Conservation (phyloP, 2,888 invertebrate species). For the Steinernema scapterisci region DNA sequence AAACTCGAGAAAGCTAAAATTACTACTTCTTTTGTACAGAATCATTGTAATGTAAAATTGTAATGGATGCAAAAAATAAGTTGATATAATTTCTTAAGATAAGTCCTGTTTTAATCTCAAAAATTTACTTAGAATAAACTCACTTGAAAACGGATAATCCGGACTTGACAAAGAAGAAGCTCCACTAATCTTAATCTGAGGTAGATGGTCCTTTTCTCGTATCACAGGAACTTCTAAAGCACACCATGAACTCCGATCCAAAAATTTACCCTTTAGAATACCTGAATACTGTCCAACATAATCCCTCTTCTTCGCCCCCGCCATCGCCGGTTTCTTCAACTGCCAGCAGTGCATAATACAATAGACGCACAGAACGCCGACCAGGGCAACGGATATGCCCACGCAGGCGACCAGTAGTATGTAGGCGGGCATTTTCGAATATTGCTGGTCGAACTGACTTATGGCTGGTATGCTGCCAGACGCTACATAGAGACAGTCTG, state of each 20-base stretch:
- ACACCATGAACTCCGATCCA: not conserved
- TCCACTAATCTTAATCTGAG: slow-evolving; percentile 20
- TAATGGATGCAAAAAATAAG: too few species aligned
- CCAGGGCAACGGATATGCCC: slow-evolving; percentile 11
- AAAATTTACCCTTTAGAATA: not conserved
- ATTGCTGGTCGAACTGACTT: slow-evolving; percentile 9
- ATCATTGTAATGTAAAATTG: too few species aligned
- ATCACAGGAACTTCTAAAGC: slow-evolving; percentile 25
- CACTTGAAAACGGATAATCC: slow-evolving; percentile 19
- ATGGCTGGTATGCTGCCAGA: slow-evolving; percentile 8
- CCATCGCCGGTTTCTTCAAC: slow-evolving; percentile 6
- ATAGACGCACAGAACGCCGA: slow-evolving; percentile 21
- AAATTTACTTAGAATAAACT: not conserved
- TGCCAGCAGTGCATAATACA: slow-evolving; percentile 29
- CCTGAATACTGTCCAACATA: slow-evolving; percentile 15
- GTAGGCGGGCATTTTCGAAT: slow-evolving; percentile 28
- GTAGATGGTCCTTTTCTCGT: slow-evolving; percentile 2
- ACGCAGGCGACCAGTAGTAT: slow-evolving; percentile 19
- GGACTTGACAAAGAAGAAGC: slow-evolving; percentile 13
- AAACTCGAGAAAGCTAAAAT: too few species aligned
- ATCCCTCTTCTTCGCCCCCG: not conserved
- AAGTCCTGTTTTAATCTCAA: too few species aligned
- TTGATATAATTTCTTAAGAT: too few species aligned
- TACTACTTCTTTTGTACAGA: too few species aligned
- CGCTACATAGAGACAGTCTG: slow-evolving; percentile 30